Percentiles rank a stretch among this genome's conserved stretches.
Evolutionary conservation across 2,113 vertebrate genomes (phyloP).

Genomic region (Callipepla californica): DNA sequence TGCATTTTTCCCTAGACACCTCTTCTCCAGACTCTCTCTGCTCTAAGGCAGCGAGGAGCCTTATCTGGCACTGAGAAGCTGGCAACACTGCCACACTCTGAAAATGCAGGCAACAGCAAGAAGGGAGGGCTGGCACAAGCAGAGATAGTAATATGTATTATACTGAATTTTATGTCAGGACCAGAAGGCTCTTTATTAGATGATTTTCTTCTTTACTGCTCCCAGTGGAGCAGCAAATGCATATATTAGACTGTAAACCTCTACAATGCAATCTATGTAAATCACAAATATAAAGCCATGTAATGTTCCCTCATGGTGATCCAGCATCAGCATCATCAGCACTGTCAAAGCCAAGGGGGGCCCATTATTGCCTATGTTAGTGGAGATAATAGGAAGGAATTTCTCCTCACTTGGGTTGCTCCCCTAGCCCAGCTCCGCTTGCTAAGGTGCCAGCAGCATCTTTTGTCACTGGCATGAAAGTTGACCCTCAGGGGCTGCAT

Average conservation of each 20-base stretch:
- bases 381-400: not conserved
- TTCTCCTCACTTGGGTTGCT: not conserved
- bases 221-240: not conserved
- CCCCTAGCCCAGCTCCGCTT: not conserved
- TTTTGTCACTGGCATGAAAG: not conserved
- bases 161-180: constrained; percentile 19
- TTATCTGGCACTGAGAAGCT: not conserved
- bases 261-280: constrained; percentile 1
- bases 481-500: not conserved
- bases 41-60: not conserved
- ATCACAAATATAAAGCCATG: constrained; percentile 26
- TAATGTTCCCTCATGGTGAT: not conserved
- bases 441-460: not conserved
- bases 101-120: not conserved
- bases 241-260: not conserved
- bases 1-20: not conserved
- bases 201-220: constrained; percentile 46
- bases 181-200: constrained; percentile 15
- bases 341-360: not conserved
- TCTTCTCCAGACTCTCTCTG: not conserved
- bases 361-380: not conserved
- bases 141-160: not conserved
- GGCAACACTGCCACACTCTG: not conserved
- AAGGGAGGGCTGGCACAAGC: not conserved
- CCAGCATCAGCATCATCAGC: not conserved